Conservation (phyloP, 2,888 invertebrate species). For the Cacoxenus indagator region DNA sequence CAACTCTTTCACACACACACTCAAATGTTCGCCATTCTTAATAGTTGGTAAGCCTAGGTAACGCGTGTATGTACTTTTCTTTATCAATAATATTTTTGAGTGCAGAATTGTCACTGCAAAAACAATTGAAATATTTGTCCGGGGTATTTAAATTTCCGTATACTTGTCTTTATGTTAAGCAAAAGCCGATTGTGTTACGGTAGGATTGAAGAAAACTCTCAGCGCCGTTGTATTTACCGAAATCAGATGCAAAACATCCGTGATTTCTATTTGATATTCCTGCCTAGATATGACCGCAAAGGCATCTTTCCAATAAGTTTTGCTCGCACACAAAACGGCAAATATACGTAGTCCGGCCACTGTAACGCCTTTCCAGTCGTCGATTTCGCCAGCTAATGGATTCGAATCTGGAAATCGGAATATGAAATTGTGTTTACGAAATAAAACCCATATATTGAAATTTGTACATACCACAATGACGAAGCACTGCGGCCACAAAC, state of each 20-base stretch:
- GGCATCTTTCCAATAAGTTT: conserved; percentile 48
- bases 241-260: conserved; percentile 48
- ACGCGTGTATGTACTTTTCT: too few relatives aligned
- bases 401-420: not conserved
- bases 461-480: conserved; percentile 50
- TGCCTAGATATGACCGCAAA: conserved; percentile 45
- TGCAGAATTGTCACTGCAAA: too few relatives aligned
- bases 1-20: too few relatives aligned
- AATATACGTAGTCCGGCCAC: conserved; percentile 49
- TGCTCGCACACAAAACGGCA: conserved; percentile 54
- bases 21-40: too few relatives aligned
- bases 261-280: conserved; percentile 33
- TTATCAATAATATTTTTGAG: too few relatives aligned
- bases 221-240: conserved; percentile 43
- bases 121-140: too few relatives aligned
- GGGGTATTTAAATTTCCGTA: too few relatives aligned
- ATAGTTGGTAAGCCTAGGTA: too few relatives aligned
- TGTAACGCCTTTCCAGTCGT: conserved; percentile 39
- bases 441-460: not conserved
- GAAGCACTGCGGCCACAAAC: conserved; percentile 51
- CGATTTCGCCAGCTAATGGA: conserved; percentile 32
- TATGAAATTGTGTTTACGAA: not conserved
- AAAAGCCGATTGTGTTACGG: not conserved
- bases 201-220: not conserved
- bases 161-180: too few relatives aligned